These are phyloP conservation scores for Tamandua tetradactyla DNA, from an alignment of 2,797 vertebrate species.

Conservation along the genomic window DNA sequence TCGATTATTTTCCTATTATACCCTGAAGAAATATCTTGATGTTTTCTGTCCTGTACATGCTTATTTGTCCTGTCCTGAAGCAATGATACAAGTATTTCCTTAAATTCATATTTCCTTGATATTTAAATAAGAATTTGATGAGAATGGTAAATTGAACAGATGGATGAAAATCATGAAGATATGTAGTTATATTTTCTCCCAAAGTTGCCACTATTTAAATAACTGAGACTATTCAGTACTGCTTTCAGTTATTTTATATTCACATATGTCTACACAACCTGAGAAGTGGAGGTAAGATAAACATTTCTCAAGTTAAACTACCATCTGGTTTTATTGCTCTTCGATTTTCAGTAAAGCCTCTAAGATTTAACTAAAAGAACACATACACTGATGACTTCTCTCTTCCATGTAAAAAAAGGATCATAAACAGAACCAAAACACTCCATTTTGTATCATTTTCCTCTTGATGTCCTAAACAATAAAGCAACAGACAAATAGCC, in stretches of 20 bases:
- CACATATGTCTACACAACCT: neutral
- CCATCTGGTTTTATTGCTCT: conserved; percentile 60
- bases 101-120: neutral
- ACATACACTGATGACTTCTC: neutral
- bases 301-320: conserved; percentile 58
- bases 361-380: conserved; percentile 63
- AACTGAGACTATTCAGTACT: neutral
- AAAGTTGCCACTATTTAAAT: conserved; percentile 22
- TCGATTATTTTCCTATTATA: neutral
- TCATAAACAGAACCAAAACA: conserved; percentile 59
- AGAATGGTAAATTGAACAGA: neutral
- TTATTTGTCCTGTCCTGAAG: neutral
- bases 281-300: conserved; percentile 38
- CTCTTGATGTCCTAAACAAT: conserved; percentile 16
- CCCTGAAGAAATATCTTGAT: neutral
- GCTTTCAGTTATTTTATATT: neutral
- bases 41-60: neutral
- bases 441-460: neutral
- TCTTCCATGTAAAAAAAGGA: conserved; percentile 11
- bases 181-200: neutral
- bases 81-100: neutral
- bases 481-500: conserved; percentile 42
- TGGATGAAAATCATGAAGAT: neutral
- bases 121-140: conserved; percentile 36
- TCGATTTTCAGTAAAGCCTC: conserved; percentile 51